Evolutionary conservation across 2,888 invertebrate genomes (phyloP).

Genomic region (Ophion ellenae): DNA sequence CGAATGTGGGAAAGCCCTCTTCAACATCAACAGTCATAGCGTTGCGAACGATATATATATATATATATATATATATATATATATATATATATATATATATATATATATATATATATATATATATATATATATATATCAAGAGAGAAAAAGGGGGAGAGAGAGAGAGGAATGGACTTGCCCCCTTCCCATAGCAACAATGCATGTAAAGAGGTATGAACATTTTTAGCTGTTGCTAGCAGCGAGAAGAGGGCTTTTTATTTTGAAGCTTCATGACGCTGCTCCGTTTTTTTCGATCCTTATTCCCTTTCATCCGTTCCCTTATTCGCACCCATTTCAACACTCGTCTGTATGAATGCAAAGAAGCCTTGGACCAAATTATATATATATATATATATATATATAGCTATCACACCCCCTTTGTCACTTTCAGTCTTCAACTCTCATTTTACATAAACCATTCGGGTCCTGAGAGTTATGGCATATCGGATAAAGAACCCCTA

Average conservation of each 20-base stretch:
- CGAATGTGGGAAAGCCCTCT: constrained; percentile 67
- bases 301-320: not conserved
- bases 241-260: constrained; percentile 47
- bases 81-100: not conserved
- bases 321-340: constrained; percentile 15
- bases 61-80: constrained; percentile 1
- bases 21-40: constrained; percentile 54
- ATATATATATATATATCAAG: not conserved
- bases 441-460: constrained; percentile 1
- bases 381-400: not conserved
- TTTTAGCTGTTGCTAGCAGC: constrained; percentile 69
- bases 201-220: constrained; percentile 73
- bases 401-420: constrained; percentile 15
- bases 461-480: not conserved
- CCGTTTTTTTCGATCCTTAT: constrained; percentile 32
- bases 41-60: constrained; percentile 2
- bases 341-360: not conserved
- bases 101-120: no score
- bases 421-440: constrained; percentile 8
- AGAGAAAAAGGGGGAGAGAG: constrained; percentile 1
- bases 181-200: constrained; percentile 34
- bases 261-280: constrained; percentile 40
- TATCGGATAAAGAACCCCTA: not conserved
- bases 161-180: constrained; percentile 20
- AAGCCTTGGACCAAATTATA: not conserved